These are phyloP conservation scores for Andrena hattorfiana DNA, from an alignment of 2,888 invertebrate genomes.

Conservation along the genomic window DNA sequence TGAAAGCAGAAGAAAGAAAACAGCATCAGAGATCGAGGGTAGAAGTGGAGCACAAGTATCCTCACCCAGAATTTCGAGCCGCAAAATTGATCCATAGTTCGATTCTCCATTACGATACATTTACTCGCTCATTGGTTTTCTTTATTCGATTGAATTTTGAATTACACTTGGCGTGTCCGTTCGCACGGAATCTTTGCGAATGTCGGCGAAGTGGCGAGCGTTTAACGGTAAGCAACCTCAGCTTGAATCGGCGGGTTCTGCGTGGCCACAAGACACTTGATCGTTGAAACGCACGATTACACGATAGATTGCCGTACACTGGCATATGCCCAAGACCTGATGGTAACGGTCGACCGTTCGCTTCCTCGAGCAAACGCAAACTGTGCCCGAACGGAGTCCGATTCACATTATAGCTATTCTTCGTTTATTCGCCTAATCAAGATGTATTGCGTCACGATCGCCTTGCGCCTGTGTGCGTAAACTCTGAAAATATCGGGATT, in stretches of 20 bases:
- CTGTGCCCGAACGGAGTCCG: slow-evolving; percentile 44
- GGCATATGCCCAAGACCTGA: slow-evolving; percentile 14
- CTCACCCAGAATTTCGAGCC: slow-evolving; percentile 94
- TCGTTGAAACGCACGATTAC: slow-evolving; percentile 21
- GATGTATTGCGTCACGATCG: slow-evolving; percentile 50
- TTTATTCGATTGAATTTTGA: neutral
- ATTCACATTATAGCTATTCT: slow-evolving; percentile 43
- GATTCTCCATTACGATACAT: slow-evolving; percentile 85
- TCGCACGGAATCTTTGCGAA: neutral
- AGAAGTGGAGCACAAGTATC: slow-evolving; percentile 43
- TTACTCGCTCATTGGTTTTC: slow-evolving; percentile 40
- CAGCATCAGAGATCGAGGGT: neutral
- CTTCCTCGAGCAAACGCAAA: slow-evolving; percentile 51
- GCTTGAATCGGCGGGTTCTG: slow-evolving; percentile 3
- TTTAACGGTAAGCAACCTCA: neutral
- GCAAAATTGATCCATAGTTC: slow-evolving; percentile 91
- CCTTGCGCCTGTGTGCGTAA: slow-evolving; percentile 1
- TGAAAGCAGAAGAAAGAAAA: neutral
- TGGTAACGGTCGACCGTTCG: neutral
- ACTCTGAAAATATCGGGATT: slow-evolving; percentile 25
- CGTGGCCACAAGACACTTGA: neutral
- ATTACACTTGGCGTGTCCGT: slow-evolving; percentile 3
- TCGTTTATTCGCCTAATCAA: slow-evolving; percentile 51
- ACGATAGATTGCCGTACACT: slow-evolving; percentile 1
- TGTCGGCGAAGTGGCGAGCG: neutral